Conservation (phyloP, 2,797 vertebrate species). For the Cottoperca gobio region DNA sequence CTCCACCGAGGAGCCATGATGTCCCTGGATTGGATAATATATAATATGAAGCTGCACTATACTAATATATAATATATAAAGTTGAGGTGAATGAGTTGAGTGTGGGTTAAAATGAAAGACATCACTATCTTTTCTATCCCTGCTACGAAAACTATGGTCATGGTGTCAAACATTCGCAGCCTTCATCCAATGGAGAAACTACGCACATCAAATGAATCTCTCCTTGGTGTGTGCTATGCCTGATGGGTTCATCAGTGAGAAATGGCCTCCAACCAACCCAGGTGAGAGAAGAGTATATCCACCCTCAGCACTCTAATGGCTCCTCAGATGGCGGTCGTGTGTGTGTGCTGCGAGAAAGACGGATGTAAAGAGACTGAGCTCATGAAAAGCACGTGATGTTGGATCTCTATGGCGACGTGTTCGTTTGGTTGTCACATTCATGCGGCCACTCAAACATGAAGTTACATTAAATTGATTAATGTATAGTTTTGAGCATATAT, state of each 20-base stretch:
- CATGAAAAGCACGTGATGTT: conserved; percentile 5
- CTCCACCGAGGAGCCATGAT: not conserved
- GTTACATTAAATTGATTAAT: conserved; percentile 55
- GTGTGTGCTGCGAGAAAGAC: conserved; percentile 1
- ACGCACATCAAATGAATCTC: conserved; percentile 53
- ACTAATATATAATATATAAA: not conserved
- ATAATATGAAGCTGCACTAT: not conserved
- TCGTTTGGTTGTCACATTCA: conserved; percentile 28
- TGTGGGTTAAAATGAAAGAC: conserved; percentile 26
- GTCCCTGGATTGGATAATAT: conserved; percentile 22
- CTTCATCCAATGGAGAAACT: conserved; percentile 7
- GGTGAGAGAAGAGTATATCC: conserved; percentile 44
- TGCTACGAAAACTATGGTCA: conserved; percentile 20
- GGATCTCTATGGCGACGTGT: conserved; percentile 3
- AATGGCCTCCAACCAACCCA: conserved; percentile 58
- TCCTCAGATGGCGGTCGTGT: conserved; percentile 22
- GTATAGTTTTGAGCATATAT: conserved; percentile 10
- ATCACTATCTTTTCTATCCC: conserved; percentile 16
- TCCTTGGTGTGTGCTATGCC: conserved; percentile 44
- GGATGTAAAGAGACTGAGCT: conserved; percentile 23
- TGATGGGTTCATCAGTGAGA: conserved; percentile 64
- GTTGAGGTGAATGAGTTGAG: conserved; percentile 28
- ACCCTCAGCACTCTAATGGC: conserved; percentile 46
- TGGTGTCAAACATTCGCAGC: conserved; percentile 22
- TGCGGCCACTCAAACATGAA: conserved; percentile 52